These are phyloP conservation scores for Melanotaenia parkinsoni DNA, from an alignment of 2,797 vertebrate species.

Conservation along the genomic window DNA sequence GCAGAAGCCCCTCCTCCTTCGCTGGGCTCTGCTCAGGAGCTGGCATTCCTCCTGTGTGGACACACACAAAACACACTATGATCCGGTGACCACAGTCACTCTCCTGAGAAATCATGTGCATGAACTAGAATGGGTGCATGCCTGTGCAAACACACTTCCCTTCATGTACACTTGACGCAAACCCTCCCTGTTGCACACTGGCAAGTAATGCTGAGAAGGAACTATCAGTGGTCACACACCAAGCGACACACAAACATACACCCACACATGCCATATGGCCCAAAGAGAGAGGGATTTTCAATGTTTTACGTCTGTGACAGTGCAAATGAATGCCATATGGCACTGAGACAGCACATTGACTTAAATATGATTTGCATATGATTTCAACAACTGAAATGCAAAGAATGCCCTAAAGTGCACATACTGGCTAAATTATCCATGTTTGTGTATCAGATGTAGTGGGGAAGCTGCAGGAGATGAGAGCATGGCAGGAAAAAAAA, in stretches of 20 bases:
- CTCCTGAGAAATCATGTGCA: conserved; percentile 28
- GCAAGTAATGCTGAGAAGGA: conserved; percentile 43
- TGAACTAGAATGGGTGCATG: conserved; percentile 21
- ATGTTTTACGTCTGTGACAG: conserved; percentile 63
- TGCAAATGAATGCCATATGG: conserved; percentile 74
- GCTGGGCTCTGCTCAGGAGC: conserved; percentile 90
- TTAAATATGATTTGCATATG: conserved; percentile 59
- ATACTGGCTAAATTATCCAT: neutral
- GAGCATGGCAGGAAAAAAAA: conserved; percentile 5
- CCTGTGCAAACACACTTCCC: conserved; percentile 30
- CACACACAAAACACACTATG: conserved; percentile 44
- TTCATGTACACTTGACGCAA: conserved; percentile 40
- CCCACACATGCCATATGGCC: conserved; percentile 76
- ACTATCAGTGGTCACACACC: conserved; percentile 54
- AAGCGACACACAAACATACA: conserved; percentile 61
- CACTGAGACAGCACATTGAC: conserved; percentile 45
- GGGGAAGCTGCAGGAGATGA: conserved; percentile 25
- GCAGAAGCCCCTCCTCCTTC: conserved; percentile 90
- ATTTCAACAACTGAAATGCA: neutral
- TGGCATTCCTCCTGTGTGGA: conserved; percentile 91
- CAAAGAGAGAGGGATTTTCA: conserved; percentile 52
- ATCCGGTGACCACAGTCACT: conserved; percentile 47
- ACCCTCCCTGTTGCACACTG: conserved; percentile 24
- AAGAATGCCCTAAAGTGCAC: conserved; percentile 1
- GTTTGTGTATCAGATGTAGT: conserved; percentile 12